A percentile compares a stretch with the other conserved stretches of the same genome.
Conservation (phyloP, 2,797 vertebrate species). For the Tarsius wallacei region DNA sequence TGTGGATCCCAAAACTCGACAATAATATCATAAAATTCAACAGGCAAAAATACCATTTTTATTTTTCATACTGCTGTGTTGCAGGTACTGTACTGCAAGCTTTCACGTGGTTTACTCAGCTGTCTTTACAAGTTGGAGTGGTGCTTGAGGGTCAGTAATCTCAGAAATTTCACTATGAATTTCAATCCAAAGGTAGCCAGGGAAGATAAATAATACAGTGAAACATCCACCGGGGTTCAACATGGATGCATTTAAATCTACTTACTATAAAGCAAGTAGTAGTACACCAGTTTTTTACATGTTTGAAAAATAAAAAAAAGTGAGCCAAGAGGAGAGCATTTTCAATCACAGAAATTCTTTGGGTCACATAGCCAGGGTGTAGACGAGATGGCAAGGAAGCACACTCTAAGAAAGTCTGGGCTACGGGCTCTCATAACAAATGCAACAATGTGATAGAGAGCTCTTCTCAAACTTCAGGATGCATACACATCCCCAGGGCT, state of each 20-base stretch:
- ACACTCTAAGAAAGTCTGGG: background rate
- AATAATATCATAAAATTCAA: background rate
- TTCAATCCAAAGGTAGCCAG: background rate
- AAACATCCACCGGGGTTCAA: background rate
- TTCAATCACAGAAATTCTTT: background rate
- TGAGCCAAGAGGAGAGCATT: background rate
- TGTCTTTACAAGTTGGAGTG: background rate
- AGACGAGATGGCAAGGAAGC: background rate
- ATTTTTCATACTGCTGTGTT: background rate
- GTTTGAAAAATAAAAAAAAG: background rate
- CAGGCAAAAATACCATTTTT: background rate
- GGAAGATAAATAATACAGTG: background rate
- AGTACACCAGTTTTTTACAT: background rate
- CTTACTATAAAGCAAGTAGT: background rate
- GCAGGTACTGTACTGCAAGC: rapidly evolving
- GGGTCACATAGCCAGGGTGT: background rate
- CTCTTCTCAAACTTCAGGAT: background rate
- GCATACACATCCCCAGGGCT: background rate
- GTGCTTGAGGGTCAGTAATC: background rate
- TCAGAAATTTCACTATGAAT: constrained; percentile 8
- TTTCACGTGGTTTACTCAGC: background rate
- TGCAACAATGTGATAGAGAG: background rate
- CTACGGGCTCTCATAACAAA: background rate
- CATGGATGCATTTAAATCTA: background rate
- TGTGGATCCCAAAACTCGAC: background rate